Evolutionary conservation across 2,113 vertebrate genomes (phyloP).

Genomic region (Gavialis gangeticus): DNA sequence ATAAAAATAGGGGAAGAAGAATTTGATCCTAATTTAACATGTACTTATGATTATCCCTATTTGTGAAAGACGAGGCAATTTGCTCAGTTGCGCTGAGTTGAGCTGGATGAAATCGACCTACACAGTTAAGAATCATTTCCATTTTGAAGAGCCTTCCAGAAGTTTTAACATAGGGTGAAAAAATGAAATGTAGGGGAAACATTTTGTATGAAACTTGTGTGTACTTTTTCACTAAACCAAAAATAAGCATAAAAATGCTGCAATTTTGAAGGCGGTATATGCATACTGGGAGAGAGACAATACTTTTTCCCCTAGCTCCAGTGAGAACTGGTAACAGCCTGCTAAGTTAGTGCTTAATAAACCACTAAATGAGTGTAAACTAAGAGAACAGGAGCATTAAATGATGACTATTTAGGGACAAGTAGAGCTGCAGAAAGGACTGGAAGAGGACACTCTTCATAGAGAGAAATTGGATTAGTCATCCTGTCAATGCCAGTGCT

Average conservation of each 20-base stretch:
- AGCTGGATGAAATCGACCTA: neutral
- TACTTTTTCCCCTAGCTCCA: slow-evolving; percentile 8
- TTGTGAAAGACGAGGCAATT: neutral
- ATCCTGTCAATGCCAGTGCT: slow-evolving; percentile 1
- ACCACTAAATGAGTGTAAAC: slow-evolving; percentile 60
- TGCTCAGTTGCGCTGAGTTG: neutral
- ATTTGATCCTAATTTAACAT: neutral
- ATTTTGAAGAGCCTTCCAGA: neutral
- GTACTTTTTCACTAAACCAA: slow-evolving; percentile 45
- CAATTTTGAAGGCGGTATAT: slow-evolving; percentile 34
- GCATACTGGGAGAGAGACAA: neutral
- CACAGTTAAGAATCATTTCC: neutral
- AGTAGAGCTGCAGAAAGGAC: slow-evolving; percentile 35
- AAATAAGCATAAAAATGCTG: slow-evolving; percentile 32
- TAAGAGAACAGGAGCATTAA: slow-evolving; percentile 61
- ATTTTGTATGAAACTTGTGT: neutral
- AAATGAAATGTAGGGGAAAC: slow-evolving; percentile 47
- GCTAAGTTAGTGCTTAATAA: slow-evolving; percentile 69
- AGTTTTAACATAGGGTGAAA: neutral
- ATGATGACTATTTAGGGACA: slow-evolving; percentile 27
- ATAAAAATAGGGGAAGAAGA: neutral
- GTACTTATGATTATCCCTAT: neutral
- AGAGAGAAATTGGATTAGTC: slow-evolving; percentile 50
- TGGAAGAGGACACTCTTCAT: slow-evolving; percentile 17
- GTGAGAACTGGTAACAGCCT: slow-evolving; percentile 52